Conservation (phyloP, 1,140 invertebrate genomes). For the Onthophagus taurus region DNA sequence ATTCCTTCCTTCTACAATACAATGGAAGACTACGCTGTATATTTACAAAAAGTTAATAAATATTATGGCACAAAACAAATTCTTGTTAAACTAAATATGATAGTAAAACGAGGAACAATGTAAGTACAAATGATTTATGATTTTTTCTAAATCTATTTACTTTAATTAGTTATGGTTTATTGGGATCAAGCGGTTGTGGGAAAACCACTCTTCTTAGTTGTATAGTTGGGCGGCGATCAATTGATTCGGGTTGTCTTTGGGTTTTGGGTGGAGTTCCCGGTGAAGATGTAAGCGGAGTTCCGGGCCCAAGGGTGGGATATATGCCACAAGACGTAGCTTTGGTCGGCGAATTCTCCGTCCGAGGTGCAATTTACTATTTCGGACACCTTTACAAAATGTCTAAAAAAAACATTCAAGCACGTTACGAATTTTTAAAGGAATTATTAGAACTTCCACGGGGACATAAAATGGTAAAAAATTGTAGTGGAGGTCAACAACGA, state of each 20-base stretch:
- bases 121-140: too few species aligned
- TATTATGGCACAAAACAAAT: not conserved
- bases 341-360: slow-evolving; percentile 77
- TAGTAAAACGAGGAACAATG: not conserved
- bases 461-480: slow-evolving; percentile 25
- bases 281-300: slow-evolving; percentile 59
- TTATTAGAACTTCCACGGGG: slow-evolving; percentile 66
- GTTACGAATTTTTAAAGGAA: slow-evolving; percentile 58
- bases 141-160: too few species aligned
- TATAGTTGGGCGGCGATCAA: slow-evolving; percentile 65
- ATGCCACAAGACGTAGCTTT: slow-evolving; percentile 86
- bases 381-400: slow-evolving; percentile 76
- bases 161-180: slow-evolving; percentile 65
- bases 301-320: slow-evolving; percentile 68
- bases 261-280: slow-evolving; percentile 73
- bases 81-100: not conserved
- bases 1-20: too few species aligned
- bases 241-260: slow-evolving; percentile 66
- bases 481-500: slow-evolving; percentile 84
- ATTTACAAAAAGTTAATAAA: not conserved
- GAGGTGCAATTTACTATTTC: slow-evolving; percentile 80
- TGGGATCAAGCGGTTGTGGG: slow-evolving; percentile 79
- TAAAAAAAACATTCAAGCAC: slow-evolving; percentile 50
- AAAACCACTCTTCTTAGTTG: slow-evolving; percentile 81
- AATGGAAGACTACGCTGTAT: not conserved